phyloP scores from a whole-genome alignment of 35 echinoderm and acorn worm species.

The Patiria miniata region DNA sequence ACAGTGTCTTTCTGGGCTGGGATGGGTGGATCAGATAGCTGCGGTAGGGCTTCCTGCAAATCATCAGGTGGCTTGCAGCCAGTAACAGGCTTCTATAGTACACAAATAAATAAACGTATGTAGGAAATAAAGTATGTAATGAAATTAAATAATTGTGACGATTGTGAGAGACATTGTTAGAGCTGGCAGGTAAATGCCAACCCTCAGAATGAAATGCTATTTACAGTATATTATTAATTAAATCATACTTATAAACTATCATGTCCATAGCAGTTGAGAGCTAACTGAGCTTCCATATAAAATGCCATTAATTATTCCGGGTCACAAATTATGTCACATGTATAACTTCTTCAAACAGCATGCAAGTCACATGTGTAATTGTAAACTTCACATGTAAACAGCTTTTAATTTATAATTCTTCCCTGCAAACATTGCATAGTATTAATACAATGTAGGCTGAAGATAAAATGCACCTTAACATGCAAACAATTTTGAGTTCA shows the following conservation, averaged over 20 bases:
- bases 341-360: too few species aligned
- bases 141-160: neutral
- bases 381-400: too few species aligned
- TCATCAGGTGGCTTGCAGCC: slow-evolving; percentile 56
- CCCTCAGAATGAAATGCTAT: neutral
- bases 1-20: slow-evolving; percentile 79
- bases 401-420: too few species aligned
- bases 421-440: too few species aligned
- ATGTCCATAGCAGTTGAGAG: neutral
- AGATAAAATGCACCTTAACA: too few species aligned
- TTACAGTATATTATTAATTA: neutral
- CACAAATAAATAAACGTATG: too few species aligned
- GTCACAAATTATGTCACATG: too few species aligned
- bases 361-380: too few species aligned
- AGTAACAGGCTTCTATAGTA: slow-evolving; percentile 34
- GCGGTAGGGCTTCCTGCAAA: slow-evolving; percentile 42
- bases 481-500: too few species aligned
- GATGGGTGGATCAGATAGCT: slow-evolving; percentile 83
- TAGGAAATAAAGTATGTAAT: slow-evolving; percentile 2
- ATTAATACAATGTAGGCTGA: too few species aligned
- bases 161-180: neutral
- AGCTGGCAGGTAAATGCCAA: neutral
- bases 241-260: neutral
- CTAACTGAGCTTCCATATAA: too few species aligned
- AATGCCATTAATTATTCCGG: too few species aligned